Percentiles rank a stretch among this genome's conserved stretches.
These are phyloP conservation scores for Daubentonia madagascariensis DNA, from an alignment of 2,113 vertebrate species.

Conservation along the genomic window DNA sequence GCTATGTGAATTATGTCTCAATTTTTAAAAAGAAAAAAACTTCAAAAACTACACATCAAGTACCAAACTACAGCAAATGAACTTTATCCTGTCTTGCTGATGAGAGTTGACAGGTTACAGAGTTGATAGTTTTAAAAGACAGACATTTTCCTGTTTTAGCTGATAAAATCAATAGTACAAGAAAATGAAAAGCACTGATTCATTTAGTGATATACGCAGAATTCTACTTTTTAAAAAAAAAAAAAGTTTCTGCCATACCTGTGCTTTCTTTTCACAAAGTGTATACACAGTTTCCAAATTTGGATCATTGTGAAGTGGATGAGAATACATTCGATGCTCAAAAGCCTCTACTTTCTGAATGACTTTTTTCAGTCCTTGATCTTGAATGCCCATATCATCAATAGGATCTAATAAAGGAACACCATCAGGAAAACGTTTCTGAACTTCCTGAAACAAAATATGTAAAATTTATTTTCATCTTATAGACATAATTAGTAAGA, in stretches of 20 bases:
- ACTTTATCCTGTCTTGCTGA: background rate
- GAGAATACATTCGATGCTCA: constrained; percentile 98
- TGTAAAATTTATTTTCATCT: background rate
- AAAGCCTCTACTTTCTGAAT: constrained; percentile 98
- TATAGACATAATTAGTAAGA: background rate
- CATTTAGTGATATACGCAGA: background rate
- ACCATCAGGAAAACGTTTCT: constrained; percentile 96
- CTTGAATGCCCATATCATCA: constrained; percentile 99
- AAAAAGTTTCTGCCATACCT: constrained; percentile 83
- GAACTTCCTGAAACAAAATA: constrained; percentile 89
- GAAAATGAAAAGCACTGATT: background rate
- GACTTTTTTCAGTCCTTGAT: constrained; percentile 95
- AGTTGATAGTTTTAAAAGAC: background rate
- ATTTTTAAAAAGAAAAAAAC: background rate
- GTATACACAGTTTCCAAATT: constrained; percentile 91
- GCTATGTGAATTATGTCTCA: background rate
- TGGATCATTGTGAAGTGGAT: constrained; percentile 95
- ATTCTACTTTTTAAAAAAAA: background rate
- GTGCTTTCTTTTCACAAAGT: constrained; percentile 97
- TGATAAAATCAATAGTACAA: background rate
- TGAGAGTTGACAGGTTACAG: background rate
- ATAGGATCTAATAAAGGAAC: constrained; percentile 94
- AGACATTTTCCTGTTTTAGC: background rate
- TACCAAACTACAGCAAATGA: background rate
- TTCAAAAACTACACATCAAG: background rate